These are phyloP conservation scores for Trogon surrucura DNA, from an alignment of 2,113 vertebrate genomes.

Conservation along the genomic window DNA sequence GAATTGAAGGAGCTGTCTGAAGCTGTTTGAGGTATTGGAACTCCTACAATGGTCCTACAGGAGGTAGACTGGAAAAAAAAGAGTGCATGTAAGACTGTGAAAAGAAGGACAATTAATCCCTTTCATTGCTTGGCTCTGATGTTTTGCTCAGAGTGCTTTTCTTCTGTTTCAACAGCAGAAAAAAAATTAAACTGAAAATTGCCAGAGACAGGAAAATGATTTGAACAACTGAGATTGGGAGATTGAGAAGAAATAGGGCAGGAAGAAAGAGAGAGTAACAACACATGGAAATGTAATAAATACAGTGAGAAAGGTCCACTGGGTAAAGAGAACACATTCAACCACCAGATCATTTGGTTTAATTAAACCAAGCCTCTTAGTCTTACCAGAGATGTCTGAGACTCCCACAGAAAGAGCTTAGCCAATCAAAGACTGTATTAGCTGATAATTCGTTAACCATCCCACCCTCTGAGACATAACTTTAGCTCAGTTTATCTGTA, in stretches of 20 bases:
- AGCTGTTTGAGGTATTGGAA: background rate
- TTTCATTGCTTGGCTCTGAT: background rate
- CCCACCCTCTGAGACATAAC: background rate
- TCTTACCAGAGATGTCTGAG: background rate
- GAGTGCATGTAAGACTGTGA: background rate
- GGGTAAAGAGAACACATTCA: fast-evolving
- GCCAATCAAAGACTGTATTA: background rate
- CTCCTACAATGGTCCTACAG: background rate
- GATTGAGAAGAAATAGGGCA: background rate
- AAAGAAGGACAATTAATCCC: background rate
- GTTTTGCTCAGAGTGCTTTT: background rate
- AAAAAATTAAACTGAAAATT: background rate
- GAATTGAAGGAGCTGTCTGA: background rate
- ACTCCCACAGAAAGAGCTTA: background rate
- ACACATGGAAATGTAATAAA: background rate
- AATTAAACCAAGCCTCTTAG: background rate
- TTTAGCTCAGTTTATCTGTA: background rate
- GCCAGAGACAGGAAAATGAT: fast-evolving
- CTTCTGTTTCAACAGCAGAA: background rate
- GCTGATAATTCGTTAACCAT: background rate
- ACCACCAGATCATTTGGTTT: background rate
- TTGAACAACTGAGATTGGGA: background rate
- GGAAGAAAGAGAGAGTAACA: background rate
- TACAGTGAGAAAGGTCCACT: background rate
- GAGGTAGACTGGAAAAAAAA: background rate